Percentiles rank a stretch among this genome's conserved stretches.
These are phyloP conservation scores for Drosophila eohydei DNA, from an alignment of 2,888 invertebrate species.

Conservation along the genomic window DNA sequence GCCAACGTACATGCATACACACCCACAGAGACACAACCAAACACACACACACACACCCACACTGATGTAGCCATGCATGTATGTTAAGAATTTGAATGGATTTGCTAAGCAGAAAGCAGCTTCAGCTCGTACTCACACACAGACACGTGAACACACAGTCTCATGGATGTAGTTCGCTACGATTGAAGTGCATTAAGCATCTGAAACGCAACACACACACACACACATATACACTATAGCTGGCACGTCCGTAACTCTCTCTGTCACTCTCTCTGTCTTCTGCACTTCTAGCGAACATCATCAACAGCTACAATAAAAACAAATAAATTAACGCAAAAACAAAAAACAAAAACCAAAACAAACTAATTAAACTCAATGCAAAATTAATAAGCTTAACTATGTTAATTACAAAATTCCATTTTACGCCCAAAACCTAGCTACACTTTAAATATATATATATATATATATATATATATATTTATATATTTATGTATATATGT, in stretches of 20 bases:
- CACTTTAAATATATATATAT: slow-evolving; percentile 7
- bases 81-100: slow-evolving; percentile 20
- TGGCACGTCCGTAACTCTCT: neutral
- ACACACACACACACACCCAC: neutral
- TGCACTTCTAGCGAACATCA: neutral
- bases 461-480: neutral
- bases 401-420: slow-evolving; percentile 32
- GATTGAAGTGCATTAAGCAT: neutral
- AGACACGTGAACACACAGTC: slow-evolving; percentile 1
- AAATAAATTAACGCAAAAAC: neutral
- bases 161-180: neutral
- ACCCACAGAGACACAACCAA: neutral
- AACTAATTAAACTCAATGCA: slow-evolving; percentile 6
- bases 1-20: slow-evolving; percentile 4
- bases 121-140: slow-evolving; percentile 16
- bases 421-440: slow-evolving; percentile 40
- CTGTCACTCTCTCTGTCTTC: neutral
- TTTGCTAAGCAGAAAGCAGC: slow-evolving; percentile 43
- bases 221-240: neutral
- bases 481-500: slow-evolving; percentile 14
- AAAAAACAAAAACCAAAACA: neutral
- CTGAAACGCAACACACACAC: neutral
- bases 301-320: neutral
- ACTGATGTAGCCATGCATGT: slow-evolving; percentile 3
- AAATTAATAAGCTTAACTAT: slow-evolving; percentile 33